Evolutionary conservation across 1,140 invertebrate species (phyloP).

Genomic region (Drosophila arawakana): DNA sequence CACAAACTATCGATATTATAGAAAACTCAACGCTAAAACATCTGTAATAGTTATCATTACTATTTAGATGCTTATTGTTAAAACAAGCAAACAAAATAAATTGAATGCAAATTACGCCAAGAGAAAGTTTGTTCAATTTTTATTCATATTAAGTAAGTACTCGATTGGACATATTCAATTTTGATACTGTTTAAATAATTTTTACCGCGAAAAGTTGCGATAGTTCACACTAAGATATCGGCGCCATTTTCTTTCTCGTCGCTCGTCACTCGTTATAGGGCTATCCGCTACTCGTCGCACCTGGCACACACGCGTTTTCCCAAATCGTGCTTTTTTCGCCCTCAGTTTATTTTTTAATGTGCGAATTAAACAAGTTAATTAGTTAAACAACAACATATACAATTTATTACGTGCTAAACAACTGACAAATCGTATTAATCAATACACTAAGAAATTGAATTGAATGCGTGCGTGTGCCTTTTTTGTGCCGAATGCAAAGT

Average conservation of each 20-base stretch:
- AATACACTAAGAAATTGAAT: conserved; percentile 15
- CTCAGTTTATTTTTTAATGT: conserved; percentile 56
- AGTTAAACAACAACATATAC: conserved; percentile 16
- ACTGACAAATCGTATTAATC: neutral
- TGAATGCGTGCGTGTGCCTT: conserved; percentile 39
- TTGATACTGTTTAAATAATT: too few species aligned
- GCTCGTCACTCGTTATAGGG: conserved; percentile 42
- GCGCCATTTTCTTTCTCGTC: conserved; percentile 54
- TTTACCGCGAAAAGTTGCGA: neutral
- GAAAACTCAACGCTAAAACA: too few species aligned
- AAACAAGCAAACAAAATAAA: too few species aligned
- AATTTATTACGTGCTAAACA: conserved; percentile 10
- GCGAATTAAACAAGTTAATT: conserved; percentile 49
- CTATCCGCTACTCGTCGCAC: conserved; percentile 50
- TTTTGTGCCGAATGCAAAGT: conserved; percentile 51
- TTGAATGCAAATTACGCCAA: too few species aligned
- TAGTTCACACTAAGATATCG: conserved; percentile 40
- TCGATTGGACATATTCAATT: too few species aligned
- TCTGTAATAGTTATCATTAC: too few species aligned
- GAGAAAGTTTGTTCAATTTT: too few species aligned
- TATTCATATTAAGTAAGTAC: too few species aligned
- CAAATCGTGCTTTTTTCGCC: conserved; percentile 73
- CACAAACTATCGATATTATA: too few species aligned
- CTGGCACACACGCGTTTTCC: conserved; percentile 74
- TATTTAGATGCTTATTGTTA: too few species aligned